Evolutionary conservation across 2,888 invertebrate species (phyloP).

Genomic region (Xylota sylvarum): DNA sequence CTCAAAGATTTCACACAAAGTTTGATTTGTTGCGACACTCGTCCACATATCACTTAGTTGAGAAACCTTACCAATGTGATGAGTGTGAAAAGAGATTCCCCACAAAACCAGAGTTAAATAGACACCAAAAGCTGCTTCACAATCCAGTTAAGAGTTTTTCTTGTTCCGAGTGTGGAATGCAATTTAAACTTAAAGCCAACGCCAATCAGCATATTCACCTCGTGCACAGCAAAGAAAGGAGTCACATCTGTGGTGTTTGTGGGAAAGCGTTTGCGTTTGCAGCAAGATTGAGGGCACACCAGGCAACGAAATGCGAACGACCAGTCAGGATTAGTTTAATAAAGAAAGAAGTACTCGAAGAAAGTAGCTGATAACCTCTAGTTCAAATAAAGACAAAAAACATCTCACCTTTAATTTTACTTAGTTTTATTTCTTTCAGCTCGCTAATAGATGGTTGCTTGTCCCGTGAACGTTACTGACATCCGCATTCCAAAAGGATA

Average conservation of each 20-base stretch:
- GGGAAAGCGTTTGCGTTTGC: slow-evolving; percentile 30
- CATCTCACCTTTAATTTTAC: not conserved
- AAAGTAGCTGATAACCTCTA: not conserved
- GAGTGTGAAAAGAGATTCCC: slow-evolving; percentile 38
- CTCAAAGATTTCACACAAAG: slow-evolving; percentile 44
- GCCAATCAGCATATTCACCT: slow-evolving; percentile 44
- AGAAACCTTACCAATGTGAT: not conserved
- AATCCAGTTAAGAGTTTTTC: slow-evolving; percentile 16
- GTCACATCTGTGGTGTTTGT: slow-evolving; percentile 29
- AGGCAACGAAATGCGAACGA: slow-evolving; percentile 16
- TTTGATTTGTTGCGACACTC: slow-evolving; percentile 45
- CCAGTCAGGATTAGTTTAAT: not conserved
- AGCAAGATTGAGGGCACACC: slow-evolving; percentile 17
- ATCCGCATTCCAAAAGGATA: no score
- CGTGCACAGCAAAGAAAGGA: slow-evolving; percentile 7
- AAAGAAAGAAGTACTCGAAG: not conserved
- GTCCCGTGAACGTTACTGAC: no score
- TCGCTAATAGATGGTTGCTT: no score
- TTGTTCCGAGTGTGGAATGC: slow-evolving; percentile 39
- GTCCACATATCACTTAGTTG: slow-evolving; percentile 12
- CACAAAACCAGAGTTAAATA: slow-evolving; percentile 43
- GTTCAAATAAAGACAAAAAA: not conserved
- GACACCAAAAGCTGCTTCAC: slow-evolving; percentile 25
- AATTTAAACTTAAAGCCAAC: slow-evolving; percentile 37
- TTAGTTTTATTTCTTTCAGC: not conserved